Conservation (phyloP, 2,888 invertebrate species). For the Sialis lutaria region DNA sequence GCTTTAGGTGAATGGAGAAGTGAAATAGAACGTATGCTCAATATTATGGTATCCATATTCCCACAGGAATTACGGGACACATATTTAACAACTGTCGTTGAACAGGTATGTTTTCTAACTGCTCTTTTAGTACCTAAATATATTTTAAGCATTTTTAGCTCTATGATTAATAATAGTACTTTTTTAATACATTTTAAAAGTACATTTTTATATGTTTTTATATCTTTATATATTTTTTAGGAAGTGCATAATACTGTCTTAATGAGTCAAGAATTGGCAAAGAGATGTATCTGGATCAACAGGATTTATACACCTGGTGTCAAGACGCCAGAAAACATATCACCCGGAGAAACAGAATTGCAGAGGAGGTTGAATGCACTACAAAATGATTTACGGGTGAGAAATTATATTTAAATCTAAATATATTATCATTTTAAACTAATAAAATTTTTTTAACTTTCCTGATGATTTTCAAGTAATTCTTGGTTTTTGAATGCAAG, state of each 20-base stretch:
- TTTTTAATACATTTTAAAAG: neutral
- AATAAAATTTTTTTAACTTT: too few species aligned
- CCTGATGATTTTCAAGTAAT: too few species aligned
- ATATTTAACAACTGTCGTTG: slow-evolving; percentile 64
- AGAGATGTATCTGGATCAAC: slow-evolving; percentile 66
- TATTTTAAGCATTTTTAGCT: too few species aligned
- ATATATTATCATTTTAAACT: neutral
- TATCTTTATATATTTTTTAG: slow-evolving; percentile 21
- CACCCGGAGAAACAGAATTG: slow-evolving; percentile 41
- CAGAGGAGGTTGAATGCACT: slow-evolving; percentile 48
- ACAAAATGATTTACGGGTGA: slow-evolving; percentile 54
- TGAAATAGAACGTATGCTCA: slow-evolving; percentile 43
- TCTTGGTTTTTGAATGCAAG: too few species aligned
- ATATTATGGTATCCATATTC: slow-evolving; percentile 49
- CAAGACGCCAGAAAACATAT: slow-evolving; percentile 34
- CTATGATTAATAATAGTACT: neutral
- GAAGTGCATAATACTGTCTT: slow-evolving; percentile 69
- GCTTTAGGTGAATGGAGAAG: slow-evolving; percentile 34
- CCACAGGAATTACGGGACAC: slow-evolving; percentile 63
- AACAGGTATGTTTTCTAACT: slow-evolving; percentile 35
- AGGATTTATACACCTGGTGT: slow-evolving; percentile 37
- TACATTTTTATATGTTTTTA: neutral
- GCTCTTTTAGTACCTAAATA: too few species aligned
- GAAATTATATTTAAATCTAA: neutral
- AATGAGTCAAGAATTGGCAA: slow-evolving; percentile 61